Conservation (phyloP, 2,888 invertebrate genomes). For the Stenichneumon culpator region DNA sequence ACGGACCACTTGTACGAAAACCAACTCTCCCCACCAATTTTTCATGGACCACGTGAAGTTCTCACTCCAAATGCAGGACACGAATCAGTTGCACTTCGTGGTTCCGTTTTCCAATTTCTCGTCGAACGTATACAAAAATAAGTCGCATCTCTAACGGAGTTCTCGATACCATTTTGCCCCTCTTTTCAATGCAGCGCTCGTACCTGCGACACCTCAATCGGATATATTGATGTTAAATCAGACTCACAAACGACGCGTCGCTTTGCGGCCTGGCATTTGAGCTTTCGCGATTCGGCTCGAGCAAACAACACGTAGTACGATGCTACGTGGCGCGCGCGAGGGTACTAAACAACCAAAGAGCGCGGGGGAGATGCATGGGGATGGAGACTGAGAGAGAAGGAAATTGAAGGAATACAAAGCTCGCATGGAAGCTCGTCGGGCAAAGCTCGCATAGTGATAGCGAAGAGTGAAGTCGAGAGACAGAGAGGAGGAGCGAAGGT, state of each 20-base stretch:
- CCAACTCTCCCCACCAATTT: no score
- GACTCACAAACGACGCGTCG: background rate
- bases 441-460: conserved; percentile 24
- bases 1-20: no score
- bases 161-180: no score
- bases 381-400: background rate
- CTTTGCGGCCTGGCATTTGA: background rate
- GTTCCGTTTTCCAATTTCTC: no score
- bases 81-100: no score
- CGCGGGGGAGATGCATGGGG: background rate
- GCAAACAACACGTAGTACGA: background rate
- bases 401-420: conserved; percentile 3
- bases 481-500: conserved; percentile 13
- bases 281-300: conserved; percentile 2
- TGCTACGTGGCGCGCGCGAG: background rate
- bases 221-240: background rate
- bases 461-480: conserved; percentile 15
- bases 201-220: background rate
- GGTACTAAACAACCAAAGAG: background rate
- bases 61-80: no score
- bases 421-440: background rate
- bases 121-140: no score
- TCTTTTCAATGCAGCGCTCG: background rate
- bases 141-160: no score
- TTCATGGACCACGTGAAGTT: no score